Base-by-base conservation (phyloP, 2,888 invertebrate genomes). In the Limnephilus marmoratus region DNA sequence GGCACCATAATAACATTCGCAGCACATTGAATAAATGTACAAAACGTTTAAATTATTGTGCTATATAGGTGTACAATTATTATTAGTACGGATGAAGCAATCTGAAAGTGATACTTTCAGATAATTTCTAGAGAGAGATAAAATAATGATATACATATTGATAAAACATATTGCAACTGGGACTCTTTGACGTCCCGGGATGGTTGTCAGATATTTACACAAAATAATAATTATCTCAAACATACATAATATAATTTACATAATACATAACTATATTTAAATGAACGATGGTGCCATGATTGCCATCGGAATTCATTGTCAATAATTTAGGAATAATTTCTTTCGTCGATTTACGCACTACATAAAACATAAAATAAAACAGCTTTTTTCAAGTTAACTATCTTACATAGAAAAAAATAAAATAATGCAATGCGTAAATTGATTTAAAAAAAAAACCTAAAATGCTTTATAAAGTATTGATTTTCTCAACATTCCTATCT, bases 211-310 rank as follows among this genome's bases (percentile, higher is more conserved):
- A 68, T 68, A 68, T 68, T 68, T 68, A 68, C 68, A 68, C 68
- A 7, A 86, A 86, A 45, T 13, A 86, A 86, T 45, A n/a, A 29
- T n/a, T 45, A 45, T 86, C 29, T 86, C 24, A 18, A 45, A 45
- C 2, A 68, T 85, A n/a, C 18, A 68, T 85, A n/a, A 45, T 7
- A 85, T 45, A 86, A 86, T 68, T 45, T 41, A 86, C 41, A 86
- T 11, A 85, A 41, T 29, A 45, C 49, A n/a, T 68, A 68, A 9
- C 29, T 34, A 82, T 82, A 18, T 82, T 34, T 31, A 31, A 82
- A 82, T 82, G 82, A 34, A 82, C 34, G n/a, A 7, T 68, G n/a
- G 68, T 68, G 68, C 24, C 24, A 24, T 68, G 68, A 18, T 68
- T 68, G 18, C 18, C 18, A 12, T 49, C 7, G 7, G 24, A 68